Evolutionary conservation across 2,797 vertebrate species (phyloP).

Genomic region (Sebastes melanostomus): DNA sequence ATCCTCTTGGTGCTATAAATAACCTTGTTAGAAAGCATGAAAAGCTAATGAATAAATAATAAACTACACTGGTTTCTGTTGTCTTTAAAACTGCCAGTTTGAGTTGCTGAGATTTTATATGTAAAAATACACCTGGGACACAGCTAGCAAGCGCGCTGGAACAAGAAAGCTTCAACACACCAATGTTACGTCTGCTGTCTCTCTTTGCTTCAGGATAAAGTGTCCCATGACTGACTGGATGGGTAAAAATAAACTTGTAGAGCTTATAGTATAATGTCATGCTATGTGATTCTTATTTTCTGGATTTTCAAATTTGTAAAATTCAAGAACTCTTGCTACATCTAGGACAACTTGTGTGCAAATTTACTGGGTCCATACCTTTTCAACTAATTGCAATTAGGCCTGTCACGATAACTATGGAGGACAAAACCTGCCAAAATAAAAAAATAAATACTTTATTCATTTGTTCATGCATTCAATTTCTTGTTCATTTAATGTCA

Average conservation of each 20-base stretch:
- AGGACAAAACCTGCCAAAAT: too few relatives aligned
- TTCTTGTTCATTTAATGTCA: too few relatives aligned
- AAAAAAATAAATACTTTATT: too few relatives aligned
- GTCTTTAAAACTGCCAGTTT: constrained; percentile 50
- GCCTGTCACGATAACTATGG: too few relatives aligned
- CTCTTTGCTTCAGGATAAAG: neutral
- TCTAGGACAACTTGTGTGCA: neutral
- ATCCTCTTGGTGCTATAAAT: constrained; percentile 15
- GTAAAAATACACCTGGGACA: constrained; percentile 45
- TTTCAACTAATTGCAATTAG: neutral
- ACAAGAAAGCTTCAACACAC: neutral
- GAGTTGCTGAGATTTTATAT: constrained; percentile 34
- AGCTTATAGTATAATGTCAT: neutral
- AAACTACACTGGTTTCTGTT: constrained; percentile 38
- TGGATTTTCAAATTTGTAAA: neutral
- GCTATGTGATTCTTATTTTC: neutral
- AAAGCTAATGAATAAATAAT: constrained; percentile 54
- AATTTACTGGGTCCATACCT: neutral
- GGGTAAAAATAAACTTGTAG: neutral
- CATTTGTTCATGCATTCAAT: too few relatives aligned
- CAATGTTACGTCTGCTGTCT: neutral
- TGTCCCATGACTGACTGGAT: neutral
- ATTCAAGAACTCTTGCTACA: neutral
- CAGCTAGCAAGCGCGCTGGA: neutral
- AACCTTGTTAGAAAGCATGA: constrained; percentile 11